Evolutionary conservation across 2,888 invertebrate genomes (phyloP).

Genomic region (Parascotia fuliginaria): DNA sequence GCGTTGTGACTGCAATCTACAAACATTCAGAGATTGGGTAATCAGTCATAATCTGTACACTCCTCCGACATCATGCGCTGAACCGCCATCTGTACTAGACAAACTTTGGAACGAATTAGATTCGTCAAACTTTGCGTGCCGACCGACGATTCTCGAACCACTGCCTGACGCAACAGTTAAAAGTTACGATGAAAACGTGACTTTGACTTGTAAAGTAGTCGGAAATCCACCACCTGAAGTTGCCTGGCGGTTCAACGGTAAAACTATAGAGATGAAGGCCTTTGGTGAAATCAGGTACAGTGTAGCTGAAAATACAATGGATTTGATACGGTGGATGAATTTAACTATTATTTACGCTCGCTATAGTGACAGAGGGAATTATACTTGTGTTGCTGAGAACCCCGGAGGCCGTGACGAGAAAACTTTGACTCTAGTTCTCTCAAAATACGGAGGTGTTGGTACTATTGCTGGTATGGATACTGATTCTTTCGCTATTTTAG

Average conservation of each 20-base stretch:
- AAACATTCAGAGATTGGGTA: constrained; percentile 92
- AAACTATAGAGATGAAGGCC: constrained; percentile 82
- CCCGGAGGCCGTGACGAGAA: constrained; percentile 92
- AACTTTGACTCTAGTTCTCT: constrained; percentile 88
- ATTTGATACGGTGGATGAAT: constrained; percentile 87
- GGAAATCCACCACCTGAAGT: constrained; percentile 92
- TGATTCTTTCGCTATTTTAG: constrained; percentile 82
- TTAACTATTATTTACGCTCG: constrained; percentile 88
- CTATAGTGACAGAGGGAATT: constrained; percentile 89
- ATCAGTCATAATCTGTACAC: constrained; percentile 91
- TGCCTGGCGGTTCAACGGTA: constrained; percentile 89
- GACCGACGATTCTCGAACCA: constrained; percentile 90
- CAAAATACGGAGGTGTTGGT: constrained; percentile 75
- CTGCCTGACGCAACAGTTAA: constrained; percentile 86
- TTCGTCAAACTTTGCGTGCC: constrained; percentile 92
- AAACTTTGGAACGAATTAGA: constrained; percentile 91
- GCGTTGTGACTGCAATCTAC: constrained; percentile 95
- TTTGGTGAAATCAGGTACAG: constrained; percentile 82
- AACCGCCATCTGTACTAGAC: constrained; percentile 88
- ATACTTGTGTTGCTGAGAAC: constrained; percentile 93
- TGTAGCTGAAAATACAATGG: constrained; percentile 75
- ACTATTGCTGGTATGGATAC: constrained; percentile 78
- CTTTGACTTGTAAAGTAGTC: constrained; percentile 90
- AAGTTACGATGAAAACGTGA: constrained; percentile 89
- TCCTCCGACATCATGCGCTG: constrained; percentile 90